Percentiles rank a stretch among this genome's conserved stretches.
Evolutionary conservation across 1,140 invertebrate species (phyloP).

Genomic region (Drosophila sulfurigaster): DNA sequence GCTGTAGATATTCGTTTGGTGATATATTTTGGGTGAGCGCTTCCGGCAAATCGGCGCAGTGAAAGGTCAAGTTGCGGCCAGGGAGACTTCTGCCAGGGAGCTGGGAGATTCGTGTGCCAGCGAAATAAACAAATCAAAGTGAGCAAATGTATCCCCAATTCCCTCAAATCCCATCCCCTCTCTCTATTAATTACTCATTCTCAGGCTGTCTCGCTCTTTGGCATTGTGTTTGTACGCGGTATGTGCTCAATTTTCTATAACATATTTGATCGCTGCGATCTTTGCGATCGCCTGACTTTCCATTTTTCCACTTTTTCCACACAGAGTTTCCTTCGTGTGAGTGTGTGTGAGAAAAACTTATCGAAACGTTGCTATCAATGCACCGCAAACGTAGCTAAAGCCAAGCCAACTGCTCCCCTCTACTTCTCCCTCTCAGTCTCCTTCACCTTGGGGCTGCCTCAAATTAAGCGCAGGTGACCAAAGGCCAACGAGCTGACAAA

Average conservation of each 20-base stretch:
- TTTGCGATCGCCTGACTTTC: slow-evolving; percentile 78
- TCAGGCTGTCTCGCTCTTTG: slow-evolving; percentile 17
- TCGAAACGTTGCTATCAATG: slow-evolving; percentile 69
- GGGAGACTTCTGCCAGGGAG: slow-evolving; percentile 77
- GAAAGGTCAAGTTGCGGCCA: slow-evolving; percentile 78
- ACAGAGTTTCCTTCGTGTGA: slow-evolving; percentile 3
- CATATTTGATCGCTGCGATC: slow-evolving; percentile 79
- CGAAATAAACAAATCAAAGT: slow-evolving; percentile 82
- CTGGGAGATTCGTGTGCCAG: slow-evolving; percentile 69
- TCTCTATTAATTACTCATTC: no score
- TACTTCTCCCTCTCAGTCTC: background rate
- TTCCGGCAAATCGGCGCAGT: slow-evolving; percentile 76
- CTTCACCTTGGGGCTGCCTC: slow-evolving; percentile 27
- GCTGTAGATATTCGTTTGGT: slow-evolving; percentile 76
- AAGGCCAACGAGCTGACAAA: slow-evolving; percentile 82
- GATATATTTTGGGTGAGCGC: slow-evolving; percentile 81
- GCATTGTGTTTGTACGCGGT: slow-evolving; percentile 65
- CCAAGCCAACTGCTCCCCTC: slow-evolving; percentile 5
- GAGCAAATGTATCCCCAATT: slow-evolving; percentile 57
- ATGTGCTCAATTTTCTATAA: slow-evolving; percentile 82
- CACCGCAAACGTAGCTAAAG: slow-evolving; percentile 38
- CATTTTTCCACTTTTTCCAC: slow-evolving; percentile 70
- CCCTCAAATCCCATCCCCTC: background rate
- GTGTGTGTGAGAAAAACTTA: slow-evolving; percentile 81
- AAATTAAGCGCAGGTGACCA: slow-evolving; percentile 81